Evolutionary conservation across 2,797 vertebrate genomes (phyloP), one percentile per base, ranked within the genome.

Genomic region (Aphelocoma californica): DNA sequence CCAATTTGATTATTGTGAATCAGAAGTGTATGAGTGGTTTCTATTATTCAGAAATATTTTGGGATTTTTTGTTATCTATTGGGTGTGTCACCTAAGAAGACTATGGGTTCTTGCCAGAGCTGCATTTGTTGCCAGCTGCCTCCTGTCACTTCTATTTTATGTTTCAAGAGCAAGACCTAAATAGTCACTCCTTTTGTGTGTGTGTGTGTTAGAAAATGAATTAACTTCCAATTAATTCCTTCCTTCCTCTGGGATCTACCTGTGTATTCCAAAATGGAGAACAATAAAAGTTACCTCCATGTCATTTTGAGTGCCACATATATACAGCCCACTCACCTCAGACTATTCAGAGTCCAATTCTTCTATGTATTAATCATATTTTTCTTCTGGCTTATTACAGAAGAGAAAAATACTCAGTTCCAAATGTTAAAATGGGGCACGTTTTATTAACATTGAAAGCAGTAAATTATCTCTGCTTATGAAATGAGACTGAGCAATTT

Each of bases 381-480:
- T 90, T 96, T 96, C 67, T 95, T 84, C 69, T 95, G 92, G 20
- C 88, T 81, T 94, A 85, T 91, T 94, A 94, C 42, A 92, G 83
- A 82, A 84, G 26, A 90, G 71, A 84, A 95, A 97, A 95, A 92
- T 71, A 82, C 29, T 69, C 72, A 11, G 58, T 93, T 96, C 90
- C 86, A 92, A 94, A 42, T 96, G 97, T 95, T 97, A 95, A 97
- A 95, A 69, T 42, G 58, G 90, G 96, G 85, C 92, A 92, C 29
- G 11, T 97, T 97, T 98, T 96, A 92, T 97, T 93, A 96, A 95
- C 93, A 94, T 51, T 58, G 65, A 96, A 97, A 96, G 94, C 86
- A 96, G 90, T 97, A 94, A 96, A 96, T 97, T 97, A 97, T 96
- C 86, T 97, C 94, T 92, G 71, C 80, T 96, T 97, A 93, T 96